phyloP scores from a whole-genome alignment of 2,797 vertebrate species.

The Epinephelus malabaricus region DNA sequence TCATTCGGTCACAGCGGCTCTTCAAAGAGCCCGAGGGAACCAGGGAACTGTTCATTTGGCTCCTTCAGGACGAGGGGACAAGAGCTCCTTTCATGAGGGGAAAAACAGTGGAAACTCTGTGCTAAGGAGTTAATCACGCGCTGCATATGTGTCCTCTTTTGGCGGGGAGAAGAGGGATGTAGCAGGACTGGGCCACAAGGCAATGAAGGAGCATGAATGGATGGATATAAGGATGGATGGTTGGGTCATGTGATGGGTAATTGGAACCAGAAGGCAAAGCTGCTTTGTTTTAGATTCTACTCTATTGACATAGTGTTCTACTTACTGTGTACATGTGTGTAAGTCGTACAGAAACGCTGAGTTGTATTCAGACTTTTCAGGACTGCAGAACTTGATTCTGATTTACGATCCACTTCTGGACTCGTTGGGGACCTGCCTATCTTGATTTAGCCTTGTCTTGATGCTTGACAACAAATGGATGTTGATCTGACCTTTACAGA shows the following conservation, averaged over 20 bases:
- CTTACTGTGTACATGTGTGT: constrained; percentile 29
- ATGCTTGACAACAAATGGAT: not conserved
- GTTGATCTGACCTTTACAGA: not conserved
- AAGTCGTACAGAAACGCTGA: constrained; percentile 3
- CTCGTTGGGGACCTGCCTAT: not conserved
- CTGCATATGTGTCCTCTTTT: constrained; percentile 80
- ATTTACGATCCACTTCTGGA: constrained; percentile 2
- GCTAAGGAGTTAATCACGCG: constrained; percentile 83
- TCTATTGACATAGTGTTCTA: constrained; percentile 46
- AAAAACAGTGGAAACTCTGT: constrained; percentile 86
- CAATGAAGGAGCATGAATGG: constrained; percentile 55
- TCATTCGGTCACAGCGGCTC: constrained; percentile 65
- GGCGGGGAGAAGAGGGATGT: constrained; percentile 44
- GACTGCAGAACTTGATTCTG: constrained; percentile 10
- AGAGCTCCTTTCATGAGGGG: constrained; percentile 84
- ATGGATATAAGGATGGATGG: constrained; percentile 52
- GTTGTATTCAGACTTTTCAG: not conserved
- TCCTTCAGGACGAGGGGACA: constrained; percentile 76
- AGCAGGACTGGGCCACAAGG: constrained; percentile 58
- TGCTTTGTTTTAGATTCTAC: constrained; percentile 51
- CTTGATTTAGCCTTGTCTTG: not conserved
- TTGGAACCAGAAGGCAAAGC: constrained; percentile 76
- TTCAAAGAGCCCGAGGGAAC: constrained; percentile 80
- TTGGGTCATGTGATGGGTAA: constrained; percentile 82
- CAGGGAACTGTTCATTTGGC: constrained; percentile 77